Evolutionary conservation across 2,888 invertebrate genomes (phyloP).

Genomic region (Cremastinae sp.): DNA sequence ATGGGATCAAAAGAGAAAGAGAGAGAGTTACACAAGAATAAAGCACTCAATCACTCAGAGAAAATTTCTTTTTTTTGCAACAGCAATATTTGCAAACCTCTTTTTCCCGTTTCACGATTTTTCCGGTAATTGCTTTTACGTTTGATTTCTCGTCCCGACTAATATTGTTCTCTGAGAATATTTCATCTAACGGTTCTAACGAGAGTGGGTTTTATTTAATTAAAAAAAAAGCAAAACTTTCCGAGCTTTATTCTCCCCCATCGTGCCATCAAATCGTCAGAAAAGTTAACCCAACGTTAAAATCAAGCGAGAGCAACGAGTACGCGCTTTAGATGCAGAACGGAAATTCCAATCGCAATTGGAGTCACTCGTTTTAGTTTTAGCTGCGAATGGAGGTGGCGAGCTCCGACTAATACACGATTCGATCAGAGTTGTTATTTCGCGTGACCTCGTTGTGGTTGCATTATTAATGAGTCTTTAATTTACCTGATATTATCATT

Average conservation of each 20-base stretch:
- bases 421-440: not conserved
- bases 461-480: conserved; percentile 27
- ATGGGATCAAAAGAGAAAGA: conserved; percentile 7
- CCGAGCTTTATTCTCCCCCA: not conserved
- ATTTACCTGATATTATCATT: conserved; percentile 17
- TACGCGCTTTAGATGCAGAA: too few species aligned
- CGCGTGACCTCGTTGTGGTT: conserved; percentile 16
- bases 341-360: conserved; percentile 8
- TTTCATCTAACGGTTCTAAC: not conserved
- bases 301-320: too few species aligned
- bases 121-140: conserved; percentile 2
- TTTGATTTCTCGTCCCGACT: conserved; percentile 10
- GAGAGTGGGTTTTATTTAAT: too few species aligned
- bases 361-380: not conserved
- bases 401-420: not conserved
- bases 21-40: conserved; percentile 8
- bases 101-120: conserved; percentile 11
- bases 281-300: too few species aligned
- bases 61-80: not conserved
- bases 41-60: conserved; percentile 46
- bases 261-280: not conserved
- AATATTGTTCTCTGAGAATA: too few species aligned
- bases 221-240: conserved; percentile 1
- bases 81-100: conserved; percentile 12
- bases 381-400: not conserved